Evolutionary conservation across 2,888 invertebrate species (phyloP), one percentile per base, ranked within the genome.

Genomic region (Xestia ashworthii): DNA sequence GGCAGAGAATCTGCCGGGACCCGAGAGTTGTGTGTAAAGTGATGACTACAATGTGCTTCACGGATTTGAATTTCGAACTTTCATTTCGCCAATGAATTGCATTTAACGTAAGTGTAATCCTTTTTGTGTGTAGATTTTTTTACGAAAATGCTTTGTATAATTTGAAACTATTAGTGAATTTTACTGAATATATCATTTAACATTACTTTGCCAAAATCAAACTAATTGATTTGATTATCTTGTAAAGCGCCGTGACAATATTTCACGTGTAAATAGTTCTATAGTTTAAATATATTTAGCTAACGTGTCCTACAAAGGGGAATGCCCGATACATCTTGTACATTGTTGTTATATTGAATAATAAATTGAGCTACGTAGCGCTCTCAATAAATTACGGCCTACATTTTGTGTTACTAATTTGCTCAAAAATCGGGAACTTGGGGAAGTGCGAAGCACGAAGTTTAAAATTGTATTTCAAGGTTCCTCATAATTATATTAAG

Each of bases 1-100:
- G 90, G 98, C 98, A 72, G 98, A 98, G 93, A 98, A 98, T 88
- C 97, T 98, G 93, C 98, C 98, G 50, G 98, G 98, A 81, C 98
- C 98, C 64, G 98, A 98, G 94, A 98, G 98, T 96, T 98, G 98
- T 96, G 98, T 98, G 93, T 98, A 90, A 93, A 91, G 80, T 79
- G 79, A 83, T 72, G 82, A 85, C 66, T 77, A 73, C 64, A 77
- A 74, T 77, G 78, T 85, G 74, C 78, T 86, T 78, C 74, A 81
- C 81, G 87, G 87, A 90, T 87, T 87, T 89, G 85, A 89, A 85
- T 71, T 74, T 60, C 16, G n/a, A 82, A 68, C 70, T 76, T 87
- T 83, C 81, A 70, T 84, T 89, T 90, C 75, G 76, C 81, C 84
- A 85, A 82, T 87, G 85, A 89, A 88, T 87, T 84, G 88, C 86